These are phyloP conservation scores for Holocentrus rufus DNA, from an alignment of 2,797 vertebrate genomes.

Conservation along the genomic window DNA sequence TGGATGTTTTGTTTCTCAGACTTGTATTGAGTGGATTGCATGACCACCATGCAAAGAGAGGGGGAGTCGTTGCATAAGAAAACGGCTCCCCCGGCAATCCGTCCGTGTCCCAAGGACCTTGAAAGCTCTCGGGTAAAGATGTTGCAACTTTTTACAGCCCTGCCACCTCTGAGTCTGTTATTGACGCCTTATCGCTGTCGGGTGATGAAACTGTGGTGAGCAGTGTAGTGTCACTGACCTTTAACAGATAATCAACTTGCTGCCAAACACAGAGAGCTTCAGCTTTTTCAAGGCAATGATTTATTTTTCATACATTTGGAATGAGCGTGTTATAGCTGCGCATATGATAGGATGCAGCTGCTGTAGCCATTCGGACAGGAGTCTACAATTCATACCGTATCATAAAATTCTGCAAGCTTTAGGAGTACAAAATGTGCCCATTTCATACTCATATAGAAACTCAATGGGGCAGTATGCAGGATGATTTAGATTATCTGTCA, in stretches of 20 bases:
- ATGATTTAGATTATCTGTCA: slow-evolving; percentile 55
- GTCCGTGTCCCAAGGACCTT: slow-evolving; percentile 26
- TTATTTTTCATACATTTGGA: slow-evolving; percentile 3
- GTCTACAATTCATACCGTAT: slow-evolving; percentile 20
- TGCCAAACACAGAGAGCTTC: slow-evolving; percentile 16
- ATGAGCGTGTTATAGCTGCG: not conserved
- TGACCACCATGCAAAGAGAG: slow-evolving; percentile 21
- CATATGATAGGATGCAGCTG: not conserved
- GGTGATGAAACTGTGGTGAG: slow-evolving; percentile 30
- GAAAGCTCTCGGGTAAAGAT: slow-evolving; percentile 36
- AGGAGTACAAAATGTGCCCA: slow-evolving; percentile 26
- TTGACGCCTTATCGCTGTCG: slow-evolving; percentile 16
- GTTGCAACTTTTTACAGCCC: slow-evolving; percentile 30
- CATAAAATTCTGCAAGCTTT: slow-evolving; percentile 23
- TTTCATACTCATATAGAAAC: slow-evolving; percentile 38
- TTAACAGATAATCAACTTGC: slow-evolving; percentile 15
- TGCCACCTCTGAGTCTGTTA: slow-evolving; percentile 5
- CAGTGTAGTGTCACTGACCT: slow-evolving; percentile 18
- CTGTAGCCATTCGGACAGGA: slow-evolving; percentile 9
- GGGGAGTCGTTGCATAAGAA: slow-evolving; percentile 54
- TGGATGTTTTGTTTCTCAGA: slow-evolving; percentile 69
- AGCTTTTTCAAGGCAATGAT: slow-evolving; percentile 16
- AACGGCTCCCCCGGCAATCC: not conserved
- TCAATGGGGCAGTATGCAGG: slow-evolving; percentile 18
- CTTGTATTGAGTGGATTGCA: slow-evolving; percentile 24